These are phyloP conservation scores for Euzophera pinguis DNA, from an alignment of 2,888 invertebrate species.

Conservation along the genomic window DNA sequence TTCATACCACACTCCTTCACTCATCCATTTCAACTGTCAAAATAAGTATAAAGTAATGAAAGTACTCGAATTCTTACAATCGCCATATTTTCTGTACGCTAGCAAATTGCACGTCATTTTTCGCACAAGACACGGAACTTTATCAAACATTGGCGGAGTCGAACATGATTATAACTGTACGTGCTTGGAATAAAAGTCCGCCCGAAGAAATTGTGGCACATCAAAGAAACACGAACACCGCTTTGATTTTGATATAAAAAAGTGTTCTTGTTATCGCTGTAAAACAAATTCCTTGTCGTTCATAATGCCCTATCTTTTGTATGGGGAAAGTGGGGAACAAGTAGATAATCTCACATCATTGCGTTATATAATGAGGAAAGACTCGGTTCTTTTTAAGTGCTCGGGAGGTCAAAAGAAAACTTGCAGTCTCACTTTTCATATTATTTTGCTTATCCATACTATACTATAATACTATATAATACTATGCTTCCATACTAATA, in stretches of 20 bases:
- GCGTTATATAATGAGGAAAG: conserved; percentile 4
- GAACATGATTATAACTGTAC: conserved; percentile 76
- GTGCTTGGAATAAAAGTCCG: conserved; percentile 62
- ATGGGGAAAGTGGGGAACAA: conserved; percentile 3
- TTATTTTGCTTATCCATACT: too few relatives aligned
- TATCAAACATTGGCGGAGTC: conserved; percentile 73
- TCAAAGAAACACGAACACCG: conserved; percentile 64
- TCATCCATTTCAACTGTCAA: background rate
- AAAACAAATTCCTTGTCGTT: conserved; percentile 22
- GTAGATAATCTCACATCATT: conserved; percentile 12
- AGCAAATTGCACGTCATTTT: conserved; percentile 59
- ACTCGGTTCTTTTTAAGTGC: background rate
- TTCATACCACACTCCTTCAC: background rate
- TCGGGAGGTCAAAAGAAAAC: too few relatives aligned
- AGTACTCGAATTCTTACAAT: conserved; percentile 31
- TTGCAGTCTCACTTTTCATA: too few relatives aligned
- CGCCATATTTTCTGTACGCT: conserved; percentile 38
- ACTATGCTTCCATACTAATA: too few relatives aligned
- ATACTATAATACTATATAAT: too few relatives aligned
- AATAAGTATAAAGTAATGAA: conserved; percentile 22
- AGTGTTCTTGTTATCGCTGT: conserved; percentile 64
- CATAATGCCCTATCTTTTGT: conserved; percentile 9
- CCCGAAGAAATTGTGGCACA: conserved; percentile 58
- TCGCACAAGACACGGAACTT: conserved; percentile 62
- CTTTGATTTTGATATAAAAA: conserved; percentile 69